These are phyloP conservation scores for Hemithea aestivaria DNA, from an alignment of 2,888 invertebrate species.

Conservation along the genomic window DNA sequence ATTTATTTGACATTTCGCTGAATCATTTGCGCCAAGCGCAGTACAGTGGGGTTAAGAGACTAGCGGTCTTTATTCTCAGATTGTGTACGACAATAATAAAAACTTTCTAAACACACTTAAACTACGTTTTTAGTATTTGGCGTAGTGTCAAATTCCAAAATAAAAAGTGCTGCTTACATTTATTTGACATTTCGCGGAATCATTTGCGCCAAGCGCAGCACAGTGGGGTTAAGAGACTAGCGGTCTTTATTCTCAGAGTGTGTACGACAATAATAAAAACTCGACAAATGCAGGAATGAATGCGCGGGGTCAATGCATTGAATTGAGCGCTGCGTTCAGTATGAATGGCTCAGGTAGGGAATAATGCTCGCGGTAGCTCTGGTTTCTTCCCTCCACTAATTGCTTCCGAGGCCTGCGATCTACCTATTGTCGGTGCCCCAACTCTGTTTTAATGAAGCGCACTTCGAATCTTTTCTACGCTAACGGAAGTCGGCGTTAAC, in stretches of 20 bases:
- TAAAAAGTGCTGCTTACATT: too few relatives aligned
- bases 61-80: too few relatives aligned
- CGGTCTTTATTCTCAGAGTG: too few relatives aligned
- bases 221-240: too few relatives aligned
- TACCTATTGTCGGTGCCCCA: slow-evolving; percentile 55
- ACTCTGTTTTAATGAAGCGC: slow-evolving; percentile 66
- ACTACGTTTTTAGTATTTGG: too few relatives aligned
- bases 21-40: too few relatives aligned
- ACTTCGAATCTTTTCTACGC: slow-evolving; percentile 59
- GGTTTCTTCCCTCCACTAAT: slow-evolving; percentile 45
- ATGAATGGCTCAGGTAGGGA: slow-evolving; percentile 22
- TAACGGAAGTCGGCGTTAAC: slow-evolving; percentile 43
- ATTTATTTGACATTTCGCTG: too few relatives aligned
- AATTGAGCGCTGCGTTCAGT: slow-evolving; percentile 13
- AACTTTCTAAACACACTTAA: too few relatives aligned
- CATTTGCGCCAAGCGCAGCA: too few relatives aligned
- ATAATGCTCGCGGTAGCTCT: slow-evolving; percentile 27
- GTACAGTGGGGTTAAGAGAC: too few relatives aligned
- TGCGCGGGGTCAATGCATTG: slow-evolving; percentile 20
- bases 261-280: slow-evolving; percentile 2
- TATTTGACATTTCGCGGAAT: too few relatives aligned
- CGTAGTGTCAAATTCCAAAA: too few relatives aligned
- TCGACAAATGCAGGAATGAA: slow-evolving; percentile 17
- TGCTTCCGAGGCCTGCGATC: slow-evolving; percentile 56
- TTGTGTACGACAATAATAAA: slow-evolving; percentile 1